phyloP scores from a whole-genome alignment of 2,113 vertebrate genomes.

The Australoheros scitulus region DNA sequence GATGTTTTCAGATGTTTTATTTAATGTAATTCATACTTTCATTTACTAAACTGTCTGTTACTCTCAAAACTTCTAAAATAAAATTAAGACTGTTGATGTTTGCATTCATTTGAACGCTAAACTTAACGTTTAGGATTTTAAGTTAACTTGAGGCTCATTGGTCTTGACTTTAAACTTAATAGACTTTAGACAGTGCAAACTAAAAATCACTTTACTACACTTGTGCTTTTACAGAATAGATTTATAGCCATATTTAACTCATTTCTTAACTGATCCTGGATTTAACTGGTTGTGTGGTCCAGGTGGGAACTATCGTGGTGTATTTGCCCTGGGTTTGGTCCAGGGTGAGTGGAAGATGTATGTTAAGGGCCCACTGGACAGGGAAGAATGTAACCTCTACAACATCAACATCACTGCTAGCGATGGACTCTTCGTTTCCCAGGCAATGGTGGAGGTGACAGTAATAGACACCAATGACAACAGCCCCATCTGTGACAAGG shows the following conservation, averaged over 20 bases:
- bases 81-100: background rate
- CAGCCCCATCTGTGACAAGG: slow-evolving; percentile 91
- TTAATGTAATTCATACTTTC: background rate
- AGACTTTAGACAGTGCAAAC: background rate
- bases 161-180: background rate
- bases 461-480: slow-evolving; percentile 96
- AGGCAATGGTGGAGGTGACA: slow-evolving; percentile 87
- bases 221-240: background rate
- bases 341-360: slow-evolving; percentile 98
- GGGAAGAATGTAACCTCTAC: slow-evolving; percentile 90
- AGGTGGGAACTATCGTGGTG: slow-evolving; percentile 92
- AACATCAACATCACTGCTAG: slow-evolving; percentile 93
- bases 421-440: slow-evolving; percentile 93
- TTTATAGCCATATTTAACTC: background rate
- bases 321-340: slow-evolving; percentile 92
- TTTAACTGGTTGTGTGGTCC: background rate
- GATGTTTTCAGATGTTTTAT: background rate
- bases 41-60: background rate
- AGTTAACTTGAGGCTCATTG: background rate
- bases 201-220: background rate
- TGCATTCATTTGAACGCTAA: background rate
- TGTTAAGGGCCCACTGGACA: slow-evolving; percentile 90
- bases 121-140: background rate
- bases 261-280: background rate
- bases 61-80: background rate